These are phyloP conservation scores for Amiota minor DNA, from an alignment of 2,888 invertebrate species.

Conservation along the genomic window DNA sequence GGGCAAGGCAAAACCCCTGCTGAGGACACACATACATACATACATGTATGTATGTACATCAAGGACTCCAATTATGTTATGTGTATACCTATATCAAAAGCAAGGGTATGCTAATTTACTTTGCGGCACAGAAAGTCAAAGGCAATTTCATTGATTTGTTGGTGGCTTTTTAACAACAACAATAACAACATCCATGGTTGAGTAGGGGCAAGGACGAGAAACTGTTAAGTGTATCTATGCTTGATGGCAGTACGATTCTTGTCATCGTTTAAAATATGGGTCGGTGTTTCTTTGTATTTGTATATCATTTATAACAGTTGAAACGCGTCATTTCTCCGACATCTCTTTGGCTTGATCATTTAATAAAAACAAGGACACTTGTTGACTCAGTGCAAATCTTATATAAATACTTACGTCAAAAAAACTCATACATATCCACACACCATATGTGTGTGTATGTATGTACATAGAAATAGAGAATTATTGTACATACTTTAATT, in stretches of 20 bases:
- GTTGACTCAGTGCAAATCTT: too few relatives aligned
- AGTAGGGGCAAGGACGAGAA: not conserved
- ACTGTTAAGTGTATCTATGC: conserved; percentile 10
- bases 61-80: conserved; percentile 61
- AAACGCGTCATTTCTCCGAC: too few relatives aligned
- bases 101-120: conserved; percentile 63
- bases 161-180: too few relatives aligned
- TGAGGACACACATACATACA: conserved; percentile 39
- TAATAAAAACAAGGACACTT: too few relatives aligned
- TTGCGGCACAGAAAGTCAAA: conserved; percentile 42
- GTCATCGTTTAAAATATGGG: conserved; percentile 35
- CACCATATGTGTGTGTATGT: too few relatives aligned
- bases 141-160: conserved; percentile 54
- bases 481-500: too few relatives aligned
- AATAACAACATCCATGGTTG: too few relatives aligned
- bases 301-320: not conserved
- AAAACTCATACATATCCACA: too few relatives aligned
- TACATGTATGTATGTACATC: conserved; percentile 32
- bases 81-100: too few relatives aligned
- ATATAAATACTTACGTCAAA: too few relatives aligned
- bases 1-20: conserved; percentile 19
- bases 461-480: too few relatives aligned
- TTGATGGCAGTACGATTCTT: not conserved
- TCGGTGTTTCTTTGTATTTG: conserved; percentile 33
- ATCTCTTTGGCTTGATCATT: too few relatives aligned